Conservation (phyloP, 2,797 vertebrate species). For the Pipistrellus pipistrellus region DNA sequence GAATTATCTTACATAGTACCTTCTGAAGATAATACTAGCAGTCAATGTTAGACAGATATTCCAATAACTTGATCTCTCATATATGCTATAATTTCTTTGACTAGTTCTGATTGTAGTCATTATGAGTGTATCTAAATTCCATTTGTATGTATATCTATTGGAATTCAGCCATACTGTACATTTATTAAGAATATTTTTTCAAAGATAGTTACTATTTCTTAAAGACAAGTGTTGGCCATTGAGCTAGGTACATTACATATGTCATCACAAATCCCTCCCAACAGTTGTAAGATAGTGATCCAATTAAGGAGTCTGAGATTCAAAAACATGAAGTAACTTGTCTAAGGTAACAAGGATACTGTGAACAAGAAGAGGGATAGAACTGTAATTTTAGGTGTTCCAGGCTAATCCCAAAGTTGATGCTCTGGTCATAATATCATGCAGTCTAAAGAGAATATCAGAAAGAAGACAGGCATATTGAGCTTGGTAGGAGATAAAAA, state of each 20-base stretch:
- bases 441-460: background rate
- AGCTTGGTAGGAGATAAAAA: background rate
- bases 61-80: background rate
- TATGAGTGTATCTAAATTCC: constrained; percentile 19
- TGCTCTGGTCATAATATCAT: background rate
- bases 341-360: background rate
- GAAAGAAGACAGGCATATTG: background rate
- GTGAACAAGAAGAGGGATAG: background rate
- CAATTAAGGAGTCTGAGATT: background rate
- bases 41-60: background rate
- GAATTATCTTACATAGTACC: background rate
- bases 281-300: background rate
- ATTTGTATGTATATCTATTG: background rate
- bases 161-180: background rate
- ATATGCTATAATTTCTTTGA: background rate
- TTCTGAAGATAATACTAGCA: background rate
- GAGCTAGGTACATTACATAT: background rate
- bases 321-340: background rate
- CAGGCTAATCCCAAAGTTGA: background rate
- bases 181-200: background rate
- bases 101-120: background rate
- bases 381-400: background rate
- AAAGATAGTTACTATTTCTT: constrained; percentile 32
- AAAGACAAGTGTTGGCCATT: background rate
- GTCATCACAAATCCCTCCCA: constrained; percentile 35